phyloP scores from a whole-genome alignment of 2,113 vertebrate genomes.

The Leucosticte australis region DNA sequence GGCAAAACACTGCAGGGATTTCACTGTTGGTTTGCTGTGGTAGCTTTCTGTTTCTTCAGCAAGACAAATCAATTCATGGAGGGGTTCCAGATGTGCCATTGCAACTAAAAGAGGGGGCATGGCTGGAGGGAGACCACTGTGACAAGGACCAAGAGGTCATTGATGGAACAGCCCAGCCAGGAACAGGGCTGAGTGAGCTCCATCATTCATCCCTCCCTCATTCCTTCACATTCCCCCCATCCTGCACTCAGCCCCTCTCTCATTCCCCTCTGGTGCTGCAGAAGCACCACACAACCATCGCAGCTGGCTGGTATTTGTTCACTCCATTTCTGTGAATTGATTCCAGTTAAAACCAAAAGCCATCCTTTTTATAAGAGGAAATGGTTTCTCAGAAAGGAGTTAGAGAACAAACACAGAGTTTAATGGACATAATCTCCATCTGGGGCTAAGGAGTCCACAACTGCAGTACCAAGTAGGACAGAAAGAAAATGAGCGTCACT shows the following conservation, averaged over 20 bases:
- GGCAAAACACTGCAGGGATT: neutral
- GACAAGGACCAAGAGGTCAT: neutral
- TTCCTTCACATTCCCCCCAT: neutral
- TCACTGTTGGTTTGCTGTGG: neutral
- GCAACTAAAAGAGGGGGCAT: neutral
- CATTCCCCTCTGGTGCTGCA: neutral
- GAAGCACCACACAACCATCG: accelerated
- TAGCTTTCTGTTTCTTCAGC: neutral
- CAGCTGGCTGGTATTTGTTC: neutral
- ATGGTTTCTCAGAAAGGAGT: neutral
- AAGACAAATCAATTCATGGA: neutral
- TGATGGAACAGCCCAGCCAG: neutral
- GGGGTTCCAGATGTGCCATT: neutral
- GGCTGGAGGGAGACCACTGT: neutral
- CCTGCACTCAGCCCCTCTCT: no score
- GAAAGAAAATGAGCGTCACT: neutral
- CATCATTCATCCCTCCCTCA: neutral
- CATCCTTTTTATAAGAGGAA: neutral
- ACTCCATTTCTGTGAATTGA: neutral
- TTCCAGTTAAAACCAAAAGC: neutral
- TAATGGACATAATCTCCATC: neutral
- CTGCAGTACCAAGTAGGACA: neutral
- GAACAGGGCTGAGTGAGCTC: neutral
- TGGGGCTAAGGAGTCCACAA: neutral
- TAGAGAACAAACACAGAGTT: neutral